Conservation (phyloP, 2,797 vertebrate genomes). For the Alca torda region DNA sequence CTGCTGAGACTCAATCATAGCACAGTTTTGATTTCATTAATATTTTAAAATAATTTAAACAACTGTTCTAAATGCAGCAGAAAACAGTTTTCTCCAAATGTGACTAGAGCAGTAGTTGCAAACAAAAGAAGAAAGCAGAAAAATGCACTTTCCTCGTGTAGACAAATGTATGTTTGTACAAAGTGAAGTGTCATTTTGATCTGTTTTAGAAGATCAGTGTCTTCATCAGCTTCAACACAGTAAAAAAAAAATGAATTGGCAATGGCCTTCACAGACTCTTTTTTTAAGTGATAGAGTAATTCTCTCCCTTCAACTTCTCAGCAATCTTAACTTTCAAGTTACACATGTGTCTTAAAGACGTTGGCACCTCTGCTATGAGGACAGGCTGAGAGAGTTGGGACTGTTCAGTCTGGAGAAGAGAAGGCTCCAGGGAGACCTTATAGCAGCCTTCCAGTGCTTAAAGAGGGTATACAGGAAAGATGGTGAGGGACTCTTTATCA, state of each 20-base stretch:
- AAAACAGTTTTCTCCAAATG: not conserved
- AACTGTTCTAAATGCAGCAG: not conserved
- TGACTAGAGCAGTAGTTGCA: not conserved
- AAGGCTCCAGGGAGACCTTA: not conserved
- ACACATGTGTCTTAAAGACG: not conserved
- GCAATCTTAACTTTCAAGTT: not conserved
- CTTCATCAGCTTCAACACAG: not conserved
- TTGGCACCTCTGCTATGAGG: not conserved
- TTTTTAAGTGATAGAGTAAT: not conserved
- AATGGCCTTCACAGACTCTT: rapidly evolving
- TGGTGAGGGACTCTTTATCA: not conserved
- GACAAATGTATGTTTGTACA: not conserved
- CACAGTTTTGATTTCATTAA: not conserved
- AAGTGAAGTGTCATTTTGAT: not conserved
- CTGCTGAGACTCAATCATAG: not conserved
- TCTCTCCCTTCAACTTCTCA: not conserved
- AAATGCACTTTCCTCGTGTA: not conserved
- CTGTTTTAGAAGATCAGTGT: not conserved
- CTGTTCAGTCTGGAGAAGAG: not conserved
- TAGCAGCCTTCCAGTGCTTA: not conserved
- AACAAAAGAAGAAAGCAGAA: not conserved
- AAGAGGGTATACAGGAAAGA: not conserved
- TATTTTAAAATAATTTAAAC: not conserved
- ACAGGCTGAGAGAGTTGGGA: not conserved
- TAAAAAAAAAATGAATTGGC: not conserved